Percentiles rank a stretch among this genome's conserved stretches.
Conservation (phyloP, 2,113 vertebrate species). For the Colius striatus region DNA sequence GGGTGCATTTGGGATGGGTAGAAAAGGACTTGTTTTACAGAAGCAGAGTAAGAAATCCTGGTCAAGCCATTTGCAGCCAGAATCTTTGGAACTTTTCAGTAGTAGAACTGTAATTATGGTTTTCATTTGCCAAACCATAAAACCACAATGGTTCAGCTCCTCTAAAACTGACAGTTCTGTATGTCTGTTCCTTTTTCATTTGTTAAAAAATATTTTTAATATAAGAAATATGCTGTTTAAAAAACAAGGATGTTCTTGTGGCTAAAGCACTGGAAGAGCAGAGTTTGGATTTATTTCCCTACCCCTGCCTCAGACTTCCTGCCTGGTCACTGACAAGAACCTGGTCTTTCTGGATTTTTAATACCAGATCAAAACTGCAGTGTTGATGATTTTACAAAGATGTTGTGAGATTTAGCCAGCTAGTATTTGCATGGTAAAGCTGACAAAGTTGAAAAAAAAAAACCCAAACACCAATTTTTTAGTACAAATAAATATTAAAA, state of each 20-base stretch:
- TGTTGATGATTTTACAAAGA: neutral
- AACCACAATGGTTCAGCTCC: neutral
- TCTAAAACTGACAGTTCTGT: neutral
- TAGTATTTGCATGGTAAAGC: neutral
- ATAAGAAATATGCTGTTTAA: conserved; percentile 6
- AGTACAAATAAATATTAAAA: neutral
- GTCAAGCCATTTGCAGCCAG: conserved; percentile 20
- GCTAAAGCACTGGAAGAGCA: conserved; percentile 5
- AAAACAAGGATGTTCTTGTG: conserved; percentile 24
- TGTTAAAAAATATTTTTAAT: neutral
- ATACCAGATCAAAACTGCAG: neutral
- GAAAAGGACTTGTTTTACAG: neutral
- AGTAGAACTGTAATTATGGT: neutral
- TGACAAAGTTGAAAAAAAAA: neutral
- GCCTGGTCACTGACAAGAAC: neutral
- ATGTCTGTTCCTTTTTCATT: neutral
- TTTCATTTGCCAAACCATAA: conserved; percentile 51
- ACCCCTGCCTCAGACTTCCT: conserved; percentile 7
- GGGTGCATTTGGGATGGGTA: neutral
- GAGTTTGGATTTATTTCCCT: neutral
- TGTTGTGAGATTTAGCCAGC: neutral
- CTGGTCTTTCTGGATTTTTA: neutral
- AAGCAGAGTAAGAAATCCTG: neutral
- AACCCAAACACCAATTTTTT: accelerated
- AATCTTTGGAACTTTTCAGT: neutral